Evolutionary conservation across 2,113 vertebrate species (phyloP), one percentile per base, ranked within the genome.

Genomic region (Cochlearius cochlearius): DNA sequence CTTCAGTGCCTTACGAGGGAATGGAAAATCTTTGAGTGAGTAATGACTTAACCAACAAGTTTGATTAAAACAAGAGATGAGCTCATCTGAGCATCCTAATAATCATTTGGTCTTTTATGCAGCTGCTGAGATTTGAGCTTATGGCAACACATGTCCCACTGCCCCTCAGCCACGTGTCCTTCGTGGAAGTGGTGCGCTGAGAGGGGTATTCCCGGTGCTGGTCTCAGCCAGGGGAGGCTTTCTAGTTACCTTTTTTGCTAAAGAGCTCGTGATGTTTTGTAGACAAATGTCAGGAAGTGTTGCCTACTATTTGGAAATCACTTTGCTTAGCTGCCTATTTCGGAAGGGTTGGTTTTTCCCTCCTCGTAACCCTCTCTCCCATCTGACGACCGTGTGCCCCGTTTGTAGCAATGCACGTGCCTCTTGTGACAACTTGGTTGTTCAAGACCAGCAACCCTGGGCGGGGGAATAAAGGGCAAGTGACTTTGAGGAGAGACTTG

Each of bases 351-450:
- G 36, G 2, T 1, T 91, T 63, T 91, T 60, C 49, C 14, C 1
- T 73, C 15, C 8, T 69, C 3, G 30, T 17, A 4, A 20, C 7
- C 12, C 11, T 12, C 26, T 43, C 60, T 59, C 15, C 26, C 36
- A 4, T 36, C 3, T 4, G 29, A 18, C 0, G 1, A 2, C 47
- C 4, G 3, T 6, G 7, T 59, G 30, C 21, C 47, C 32, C 0
- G 0, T n/a, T 87, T 36, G 30, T 52, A 49, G 12, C 39, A 9
- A 8, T 1, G 5, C 17, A 4, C 0, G 1, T 2, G 3, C 30
- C 72, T 67, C 19, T 45, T 38, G 59, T 3, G 23, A 12, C 39
- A 56, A 1, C 15, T 39, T 45, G 36, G 15, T 43, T 18, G 4
- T 25, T 83, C 9, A 0, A 23, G 34, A 26, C 23, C 52, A 36